Base-by-base conservation (phyloP, 2,888 invertebrate species). In the Endotricha flammealis region DNA sequence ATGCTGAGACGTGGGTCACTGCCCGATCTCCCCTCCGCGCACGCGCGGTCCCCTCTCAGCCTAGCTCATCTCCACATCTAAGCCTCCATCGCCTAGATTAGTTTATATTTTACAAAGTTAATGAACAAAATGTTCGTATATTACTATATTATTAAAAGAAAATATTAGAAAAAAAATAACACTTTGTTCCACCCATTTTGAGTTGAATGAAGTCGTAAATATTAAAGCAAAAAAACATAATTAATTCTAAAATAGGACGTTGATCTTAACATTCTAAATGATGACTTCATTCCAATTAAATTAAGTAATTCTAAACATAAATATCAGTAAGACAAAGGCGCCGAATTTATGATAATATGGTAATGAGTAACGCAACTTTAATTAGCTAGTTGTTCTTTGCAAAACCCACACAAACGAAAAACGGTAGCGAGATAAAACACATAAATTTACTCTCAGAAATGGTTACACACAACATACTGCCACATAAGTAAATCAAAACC, bases 81-180 rank as follows among this genome's bases (percentile, higher is more conserved):
- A 76, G 70, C 73, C 73, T 52, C 70, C 71, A 83, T 80, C 77
- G 68, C 56, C 68, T 74, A 79, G 78, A 82, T 82, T 76, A 74
- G 82, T n/a, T n/a, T n/a, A n/a, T n/a, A n/a, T n/a, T n/a, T n/a
- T n/a, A n/a, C n/a, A n/a, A n/a, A n/a, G n/a, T n/a, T n/a, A n/a
- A n/a, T n/a, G n/a, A n/a, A n/a, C n/a, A n/a, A n/a, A n/a, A n/a
- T n/a, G n/a, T n/a, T n/a, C n/a, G n/a, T n/a, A 20, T 20, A 8
- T 20, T 20, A 7, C 20, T 7, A 20, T 16, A 20, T 20, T 6
- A 4, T 20, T 2, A n/a, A 7, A 2, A 8, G n/a, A 20, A 6
- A 4, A 3, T 16, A 16, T 16, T 16, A 66, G 62, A 25, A 2
- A 25, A 10, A 11, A 12, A 12, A 27, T 12, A 27, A 12, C 6